phyloP scores from a whole-genome alignment of 2,797 vertebrate species.

The Morelia viridis region DNA sequence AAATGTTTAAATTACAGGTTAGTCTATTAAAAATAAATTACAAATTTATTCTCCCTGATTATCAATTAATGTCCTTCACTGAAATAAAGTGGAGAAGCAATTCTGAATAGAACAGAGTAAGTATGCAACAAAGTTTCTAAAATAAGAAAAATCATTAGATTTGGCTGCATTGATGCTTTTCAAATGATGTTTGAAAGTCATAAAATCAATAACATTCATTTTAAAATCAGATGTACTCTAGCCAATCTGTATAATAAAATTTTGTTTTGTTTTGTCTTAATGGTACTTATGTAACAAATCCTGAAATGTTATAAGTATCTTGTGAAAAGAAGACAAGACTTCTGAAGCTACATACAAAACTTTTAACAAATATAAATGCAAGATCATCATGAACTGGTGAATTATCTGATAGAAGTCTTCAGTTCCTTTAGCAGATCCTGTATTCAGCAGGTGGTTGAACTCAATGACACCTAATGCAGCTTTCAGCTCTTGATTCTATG shows the following conservation, averaged over 20 bases:
- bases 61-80: background rate
- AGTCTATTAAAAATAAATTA: too few species aligned
- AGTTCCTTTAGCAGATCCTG: background rate
- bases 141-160: too few species aligned
- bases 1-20: too few species aligned
- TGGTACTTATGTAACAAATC: too few species aligned
- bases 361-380: slow-evolving; percentile 44
- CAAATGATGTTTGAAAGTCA: background rate
- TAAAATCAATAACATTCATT: background rate
- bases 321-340: background rate
- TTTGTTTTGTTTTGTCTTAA: background rate
- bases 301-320: background rate
- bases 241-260: background rate
- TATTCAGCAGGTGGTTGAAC: background rate
- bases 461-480: background rate
- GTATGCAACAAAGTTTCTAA: background rate
- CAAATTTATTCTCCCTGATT: too few species aligned
- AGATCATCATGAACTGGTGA: background rate
- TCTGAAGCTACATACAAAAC: slow-evolving; percentile 32
- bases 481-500: background rate
- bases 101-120: background rate
- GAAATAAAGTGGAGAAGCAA: background rate
- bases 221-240: background rate
- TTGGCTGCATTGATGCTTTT: background rate
- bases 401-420: too few species aligned